These are phyloP conservation scores for Sitobion miscanthi DNA, from an alignment of 1,140 invertebrate species.

Conservation along the genomic window DNA sequence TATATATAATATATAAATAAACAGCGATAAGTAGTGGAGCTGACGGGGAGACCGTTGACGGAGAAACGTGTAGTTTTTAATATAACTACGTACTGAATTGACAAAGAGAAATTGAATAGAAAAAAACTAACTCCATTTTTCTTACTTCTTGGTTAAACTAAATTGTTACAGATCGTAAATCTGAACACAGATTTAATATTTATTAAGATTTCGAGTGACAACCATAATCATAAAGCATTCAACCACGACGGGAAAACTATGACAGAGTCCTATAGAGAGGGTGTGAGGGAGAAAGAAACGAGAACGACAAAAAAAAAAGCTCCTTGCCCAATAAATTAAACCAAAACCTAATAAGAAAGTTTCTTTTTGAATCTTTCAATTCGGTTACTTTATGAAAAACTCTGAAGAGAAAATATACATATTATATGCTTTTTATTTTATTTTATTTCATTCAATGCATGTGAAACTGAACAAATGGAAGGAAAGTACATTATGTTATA, in stretches of 20 bases:
- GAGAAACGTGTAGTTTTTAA: slow-evolving; percentile 31
- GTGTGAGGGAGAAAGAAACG: not conserved
- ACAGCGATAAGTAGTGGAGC: not conserved
- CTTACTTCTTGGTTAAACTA: not conserved
- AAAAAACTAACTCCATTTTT: slow-evolving; percentile 1
- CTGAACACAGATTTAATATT: slow-evolving; percentile 29
- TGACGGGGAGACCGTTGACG: not conserved
- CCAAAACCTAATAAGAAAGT: slow-evolving; percentile 51
- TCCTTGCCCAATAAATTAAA: slow-evolving; percentile 42
- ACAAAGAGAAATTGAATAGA: not conserved
- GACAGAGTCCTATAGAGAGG: not conserved
- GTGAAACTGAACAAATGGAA: slow-evolving; percentile 21
- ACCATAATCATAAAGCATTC: not conserved
- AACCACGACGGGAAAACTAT: not conserved
- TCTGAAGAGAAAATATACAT: not conserved
- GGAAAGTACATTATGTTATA: not conserved
- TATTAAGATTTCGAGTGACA: slow-evolving; percentile 45
- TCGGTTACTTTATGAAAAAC: slow-evolving; percentile 43
- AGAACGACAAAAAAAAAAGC: slow-evolving; percentile 29
- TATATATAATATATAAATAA: not conserved
- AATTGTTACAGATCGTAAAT: slow-evolving; percentile 38
- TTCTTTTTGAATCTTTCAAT: slow-evolving; percentile 45
- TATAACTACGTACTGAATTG: slow-evolving; percentile 25
- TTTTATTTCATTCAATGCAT: not conserved
- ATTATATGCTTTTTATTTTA: not conserved